These are phyloP conservation scores for Colletes collaris DNA, from an alignment of 2,888 invertebrate species.

Conservation along the genomic window DNA sequence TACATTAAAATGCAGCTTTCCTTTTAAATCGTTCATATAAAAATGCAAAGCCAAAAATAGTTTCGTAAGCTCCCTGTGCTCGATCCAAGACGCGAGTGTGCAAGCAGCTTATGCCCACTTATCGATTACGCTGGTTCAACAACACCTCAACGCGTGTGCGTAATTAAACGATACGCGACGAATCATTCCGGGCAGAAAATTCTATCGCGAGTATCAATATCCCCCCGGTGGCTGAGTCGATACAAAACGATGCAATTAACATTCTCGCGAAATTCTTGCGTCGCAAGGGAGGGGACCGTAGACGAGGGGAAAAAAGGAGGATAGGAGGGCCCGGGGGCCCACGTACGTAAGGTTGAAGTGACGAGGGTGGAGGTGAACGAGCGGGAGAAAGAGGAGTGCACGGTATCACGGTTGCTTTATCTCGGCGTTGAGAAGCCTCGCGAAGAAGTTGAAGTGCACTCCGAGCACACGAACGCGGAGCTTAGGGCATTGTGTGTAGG, in stretches of 20 bases:
- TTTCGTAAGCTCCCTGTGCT: too few relatives aligned
- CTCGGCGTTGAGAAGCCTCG: constrained; percentile 60
- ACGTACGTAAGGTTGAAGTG: constrained; percentile 37
- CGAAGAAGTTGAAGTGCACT: constrained; percentile 70
- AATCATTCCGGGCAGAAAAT: background rate
- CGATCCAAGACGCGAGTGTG: too few relatives aligned
- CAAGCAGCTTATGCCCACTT: too few relatives aligned
- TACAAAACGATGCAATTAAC: constrained; percentile 12
- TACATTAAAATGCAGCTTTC: too few relatives aligned
- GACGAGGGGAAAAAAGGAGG: constrained; percentile 27
- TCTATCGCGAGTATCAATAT: background rate
- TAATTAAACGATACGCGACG: constrained; percentile 7
- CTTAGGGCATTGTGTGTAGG: constrained; percentile 62
- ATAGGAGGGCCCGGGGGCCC: constrained; percentile 10
- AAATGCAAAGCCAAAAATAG: too few relatives aligned
- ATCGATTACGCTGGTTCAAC: constrained; percentile 13
- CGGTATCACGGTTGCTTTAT: constrained; percentile 73
- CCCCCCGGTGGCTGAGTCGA: background rate
- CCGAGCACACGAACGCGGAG: constrained; percentile 59
- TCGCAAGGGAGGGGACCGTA: constrained; percentile 24
- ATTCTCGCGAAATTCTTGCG: constrained; percentile 4
- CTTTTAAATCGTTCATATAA: too few relatives aligned
- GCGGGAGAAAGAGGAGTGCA: constrained; percentile 41
- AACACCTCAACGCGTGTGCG: background rate
- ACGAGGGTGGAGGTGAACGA: constrained; percentile 51